phyloP scores from a whole-genome alignment of 30 jellyfish, hydroid and myxozoan species.

The Hydractinia symbiolongicarpus region DNA sequence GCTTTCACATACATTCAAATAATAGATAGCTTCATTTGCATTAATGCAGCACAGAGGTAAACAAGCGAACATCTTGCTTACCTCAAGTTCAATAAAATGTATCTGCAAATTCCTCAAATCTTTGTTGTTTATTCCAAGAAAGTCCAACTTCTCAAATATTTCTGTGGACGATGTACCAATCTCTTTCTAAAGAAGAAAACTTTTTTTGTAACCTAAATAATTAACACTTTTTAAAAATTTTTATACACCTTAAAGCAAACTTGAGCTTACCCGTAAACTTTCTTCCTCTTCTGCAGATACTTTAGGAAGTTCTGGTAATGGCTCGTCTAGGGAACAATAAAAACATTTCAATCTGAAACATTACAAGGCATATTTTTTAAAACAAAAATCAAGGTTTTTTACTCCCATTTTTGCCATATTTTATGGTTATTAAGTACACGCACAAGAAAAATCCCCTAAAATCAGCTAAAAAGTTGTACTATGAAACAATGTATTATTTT shows the following conservation, averaged over 20 bases:
- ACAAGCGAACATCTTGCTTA: slow-evolving; percentile 30
- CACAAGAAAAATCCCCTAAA: too few species aligned
- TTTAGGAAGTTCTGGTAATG: slow-evolving; percentile 33
- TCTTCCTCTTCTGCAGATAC: slow-evolving; percentile 28
- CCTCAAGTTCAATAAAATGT: slow-evolving; percentile 80
- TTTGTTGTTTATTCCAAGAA: slow-evolving; percentile 65
- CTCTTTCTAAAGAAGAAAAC: slow-evolving; percentile 27
- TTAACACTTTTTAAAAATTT: too few species aligned
- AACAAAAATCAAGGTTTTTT: too few species aligned
- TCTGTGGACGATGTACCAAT: slow-evolving; percentile 39
- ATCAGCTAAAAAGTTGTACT: too few species aligned
- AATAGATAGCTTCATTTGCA: too few species aligned
- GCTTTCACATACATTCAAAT: too few species aligned
- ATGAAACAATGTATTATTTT: too few species aligned
- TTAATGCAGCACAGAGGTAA: neutral
- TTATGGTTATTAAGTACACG: too few species aligned
- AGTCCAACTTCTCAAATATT: slow-evolving; percentile 67
- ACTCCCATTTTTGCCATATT: too few species aligned
- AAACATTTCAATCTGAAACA: neutral
- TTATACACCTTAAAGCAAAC: too few species aligned
- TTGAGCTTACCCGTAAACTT: slow-evolving; percentile 9
- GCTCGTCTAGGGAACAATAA: slow-evolving; percentile 24
- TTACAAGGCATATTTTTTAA: too few species aligned
- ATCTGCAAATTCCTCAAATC: slow-evolving; percentile 68
- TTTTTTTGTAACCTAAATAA: too few species aligned